Evolutionary conservation across 2,797 vertebrate genomes (phyloP), one percentile per base, ranked within the genome.

Genomic region (Austrolebias charrua): DNA sequence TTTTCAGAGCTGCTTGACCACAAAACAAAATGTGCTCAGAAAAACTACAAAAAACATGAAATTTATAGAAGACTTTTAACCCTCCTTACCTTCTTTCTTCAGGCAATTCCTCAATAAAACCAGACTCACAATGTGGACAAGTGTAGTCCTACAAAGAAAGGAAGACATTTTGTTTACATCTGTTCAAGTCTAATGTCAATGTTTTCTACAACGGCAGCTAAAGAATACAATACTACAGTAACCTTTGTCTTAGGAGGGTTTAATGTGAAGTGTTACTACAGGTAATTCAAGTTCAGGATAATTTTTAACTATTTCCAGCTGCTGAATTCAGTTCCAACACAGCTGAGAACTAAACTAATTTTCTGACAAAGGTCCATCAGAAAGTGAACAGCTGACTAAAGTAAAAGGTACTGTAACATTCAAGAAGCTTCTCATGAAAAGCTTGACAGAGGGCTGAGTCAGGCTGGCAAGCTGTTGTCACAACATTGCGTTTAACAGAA

Each of bases 41-140:
- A 6, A 8, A 18, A 58, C 2, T 7, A 9, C 59, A 15, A 69
- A 1, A 57, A 55, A 59, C 40, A 69, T 49, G 7, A 31, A 49
- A 43, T 7, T 1, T 20, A 59, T 14, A 4, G 31, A 42, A 12
- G 12, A 2, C 45, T 3, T 55, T 44, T 6, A 42, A 31, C 50
- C 15, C 62, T 45, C 15, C 63, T 49, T 93, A 98, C 96, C 95
- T 95, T 31, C 89, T 91, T 73, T 96, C 94, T 63, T 95, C 95
- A 0, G 94, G 90, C 58, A 98, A 91, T 67, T 98, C 96, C 72
- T 98, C 96, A 18, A 99, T 97, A 80, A 99, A 99, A 18, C 97
- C 97, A 46, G 96, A 98, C 45, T 97, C 94, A 71, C 97, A 99
- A 62, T 90, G 90, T 1, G 97, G 96, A 87, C 97, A 99, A 55